Evolutionary conservation across 2,797 vertebrate species (phyloP).

Genomic region (Microctenopoma lineatum): DNA sequence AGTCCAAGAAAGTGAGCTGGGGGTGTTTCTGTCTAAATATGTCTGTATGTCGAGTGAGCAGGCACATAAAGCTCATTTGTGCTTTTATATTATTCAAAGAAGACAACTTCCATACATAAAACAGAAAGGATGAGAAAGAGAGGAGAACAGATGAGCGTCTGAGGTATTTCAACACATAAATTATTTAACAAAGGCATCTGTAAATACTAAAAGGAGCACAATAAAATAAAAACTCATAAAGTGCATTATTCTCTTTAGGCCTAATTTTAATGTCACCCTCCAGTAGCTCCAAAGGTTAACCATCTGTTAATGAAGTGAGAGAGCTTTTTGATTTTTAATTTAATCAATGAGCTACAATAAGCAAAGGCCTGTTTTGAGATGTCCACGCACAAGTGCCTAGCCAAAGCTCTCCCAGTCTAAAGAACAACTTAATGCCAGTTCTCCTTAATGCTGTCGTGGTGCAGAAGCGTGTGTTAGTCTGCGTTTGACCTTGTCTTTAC

Average conservation of each 20-base stretch:
- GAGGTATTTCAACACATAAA: conserved; percentile 28
- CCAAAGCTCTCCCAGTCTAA: not conserved
- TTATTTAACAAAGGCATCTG: conserved; percentile 31
- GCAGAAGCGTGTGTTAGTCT: conserved; percentile 26
- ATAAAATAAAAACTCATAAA: conserved; percentile 22
- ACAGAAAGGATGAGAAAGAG: conserved; percentile 18
- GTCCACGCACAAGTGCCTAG: conserved; percentile 6
- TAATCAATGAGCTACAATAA: not conserved
- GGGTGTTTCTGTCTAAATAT: conserved; percentile 2
- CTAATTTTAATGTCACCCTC: conserved; percentile 28
- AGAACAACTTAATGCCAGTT: not conserved
- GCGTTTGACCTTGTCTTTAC: conserved; percentile 64
- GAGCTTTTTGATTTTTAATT: not conserved
- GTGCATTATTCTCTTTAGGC: not conserved
- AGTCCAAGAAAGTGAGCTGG: not conserved
- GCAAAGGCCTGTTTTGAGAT: conserved; percentile 10
- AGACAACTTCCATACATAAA: conserved; percentile 31
- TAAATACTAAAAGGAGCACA: conserved; percentile 16
- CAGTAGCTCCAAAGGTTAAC: conserved; percentile 2
- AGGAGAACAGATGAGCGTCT: conserved; percentile 1
- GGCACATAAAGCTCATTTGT: conserved; percentile 18
- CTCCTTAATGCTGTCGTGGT: conserved; percentile 17
- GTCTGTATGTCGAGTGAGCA: not conserved
- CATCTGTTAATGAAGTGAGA: conserved; percentile 10
- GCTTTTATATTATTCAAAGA: conserved; percentile 38